Evolutionary conservation across 2,888 invertebrate genomes (phyloP).

Genomic region (Cephonodes hylas): DNA sequence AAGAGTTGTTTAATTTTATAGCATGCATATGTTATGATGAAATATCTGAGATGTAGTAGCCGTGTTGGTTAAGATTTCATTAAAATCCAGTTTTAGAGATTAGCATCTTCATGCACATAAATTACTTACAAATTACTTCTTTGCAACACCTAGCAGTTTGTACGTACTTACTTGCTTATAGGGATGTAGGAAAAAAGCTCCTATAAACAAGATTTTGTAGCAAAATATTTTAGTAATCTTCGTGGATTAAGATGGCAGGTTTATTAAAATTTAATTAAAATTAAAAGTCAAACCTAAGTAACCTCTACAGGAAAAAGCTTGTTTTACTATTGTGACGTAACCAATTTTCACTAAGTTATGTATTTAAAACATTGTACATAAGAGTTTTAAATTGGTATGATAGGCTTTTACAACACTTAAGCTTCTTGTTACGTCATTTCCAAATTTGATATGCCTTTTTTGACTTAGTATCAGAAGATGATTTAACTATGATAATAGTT

Average conservation of each 20-base stretch:
- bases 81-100: slow-evolving; percentile 8
- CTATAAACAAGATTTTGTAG: background rate
- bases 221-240: background rate
- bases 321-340: too few species aligned
- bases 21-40: slow-evolving; percentile 4
- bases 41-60: slow-evolving; percentile 1
- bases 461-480: too few species aligned
- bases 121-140: slow-evolving; percentile 5
- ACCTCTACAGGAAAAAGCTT: background rate
- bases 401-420: too few species aligned
- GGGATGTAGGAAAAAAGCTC: background rate
- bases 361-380: too few species aligned
- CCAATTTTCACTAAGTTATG: too few species aligned
- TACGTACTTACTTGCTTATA: background rate
- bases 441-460: too few species aligned
- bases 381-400: too few species aligned
- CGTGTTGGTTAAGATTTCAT: slow-evolving; percentile 10
- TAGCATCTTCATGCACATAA: slow-evolving; percentile 10
- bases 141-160: background rate
- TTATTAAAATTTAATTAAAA: background rate
- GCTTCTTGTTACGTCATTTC: too few species aligned
- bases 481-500: too few species aligned
- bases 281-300: background rate
- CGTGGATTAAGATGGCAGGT: background rate
- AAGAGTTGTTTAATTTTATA: slow-evolving; percentile 5